Conservation (phyloP, 2,888 invertebrate species). For the Chalcis sispes region DNA sequence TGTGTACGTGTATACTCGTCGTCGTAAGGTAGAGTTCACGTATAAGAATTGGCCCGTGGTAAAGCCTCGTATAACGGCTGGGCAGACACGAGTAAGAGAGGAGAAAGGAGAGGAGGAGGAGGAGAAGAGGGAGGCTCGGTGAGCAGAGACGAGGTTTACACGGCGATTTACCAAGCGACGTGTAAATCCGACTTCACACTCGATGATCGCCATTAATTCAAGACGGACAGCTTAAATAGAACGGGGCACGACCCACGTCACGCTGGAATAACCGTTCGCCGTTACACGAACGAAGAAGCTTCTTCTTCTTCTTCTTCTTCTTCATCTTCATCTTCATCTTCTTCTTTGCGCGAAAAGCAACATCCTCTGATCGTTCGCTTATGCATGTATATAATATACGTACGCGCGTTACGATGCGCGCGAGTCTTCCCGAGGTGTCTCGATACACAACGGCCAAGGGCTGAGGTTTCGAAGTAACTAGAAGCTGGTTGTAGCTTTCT, state of each 20-base stretch:
- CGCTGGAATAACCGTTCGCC: constrained; percentile 45
- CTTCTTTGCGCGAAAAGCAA: too few species aligned
- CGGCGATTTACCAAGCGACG: constrained; percentile 60
- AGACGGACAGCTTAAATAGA: constrained; percentile 60
- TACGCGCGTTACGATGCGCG: too few species aligned
- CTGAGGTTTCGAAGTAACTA: too few species aligned
- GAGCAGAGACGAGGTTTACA: constrained; percentile 55
- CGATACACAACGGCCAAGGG: too few species aligned
- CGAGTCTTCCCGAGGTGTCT: too few species aligned
- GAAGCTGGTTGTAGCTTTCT: too few species aligned
- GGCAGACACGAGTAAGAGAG: too few species aligned
- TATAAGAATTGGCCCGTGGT: constrained; percentile 25
- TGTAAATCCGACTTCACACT: constrained; percentile 63
- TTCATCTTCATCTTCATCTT: too few species aligned
- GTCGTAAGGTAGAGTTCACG: neutral
- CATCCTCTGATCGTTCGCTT: too few species aligned
- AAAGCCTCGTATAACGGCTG: constrained; percentile 20
- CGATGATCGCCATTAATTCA: constrained; percentile 61
- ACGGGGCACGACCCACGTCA: constrained; percentile 58
- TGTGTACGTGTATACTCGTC: neutral
- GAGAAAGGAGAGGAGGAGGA: constrained; percentile 1
- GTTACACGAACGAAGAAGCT: too few species aligned
- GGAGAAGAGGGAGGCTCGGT: constrained; percentile 3
- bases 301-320: too few species aligned
- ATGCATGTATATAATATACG: too few species aligned